phyloP scores from a whole-genome alignment of 2,113 vertebrate species.

The Potamarius usumacintae region DNA sequence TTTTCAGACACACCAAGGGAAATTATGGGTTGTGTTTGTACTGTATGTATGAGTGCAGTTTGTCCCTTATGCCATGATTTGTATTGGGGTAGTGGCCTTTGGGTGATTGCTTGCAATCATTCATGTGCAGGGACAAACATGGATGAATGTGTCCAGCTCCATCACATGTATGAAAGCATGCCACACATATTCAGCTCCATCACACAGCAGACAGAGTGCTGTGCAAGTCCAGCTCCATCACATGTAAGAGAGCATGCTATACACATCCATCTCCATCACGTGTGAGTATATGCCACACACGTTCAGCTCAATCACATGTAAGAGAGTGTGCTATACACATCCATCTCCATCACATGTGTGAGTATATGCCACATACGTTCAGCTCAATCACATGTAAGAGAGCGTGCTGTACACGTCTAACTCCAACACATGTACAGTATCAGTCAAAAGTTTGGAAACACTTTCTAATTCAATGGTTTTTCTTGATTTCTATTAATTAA shows the following conservation, averaged over 20 bases:
- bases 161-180: not conserved
- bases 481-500: too few relatives aligned
- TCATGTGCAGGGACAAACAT: conserved; percentile 14
- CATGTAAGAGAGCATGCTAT: not conserved
- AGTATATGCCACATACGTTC: not conserved
- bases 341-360: not conserved
- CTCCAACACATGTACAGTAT: not conserved
- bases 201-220: not conserved
- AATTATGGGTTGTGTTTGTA: conserved; percentile 54
- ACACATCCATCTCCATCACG: not conserved
- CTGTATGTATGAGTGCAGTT: conserved; percentile 45
- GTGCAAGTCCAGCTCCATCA: not conserved
- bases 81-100: conserved; percentile 36
- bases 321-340: not conserved
- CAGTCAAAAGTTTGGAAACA: too few relatives aligned
- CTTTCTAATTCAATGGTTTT: too few relatives aligned
- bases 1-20: conserved; percentile 62
- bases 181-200: not conserved
- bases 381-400: not conserved
- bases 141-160: not conserved
- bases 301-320: not conserved
- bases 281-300: not conserved
- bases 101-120: conserved; percentile 51
- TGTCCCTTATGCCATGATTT: conserved; percentile 37
- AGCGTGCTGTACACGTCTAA: not conserved